Base-by-base conservation (phyloP, 2,888 invertebrate genomes). In the Lepidocyrtinus sp. region DNA sequence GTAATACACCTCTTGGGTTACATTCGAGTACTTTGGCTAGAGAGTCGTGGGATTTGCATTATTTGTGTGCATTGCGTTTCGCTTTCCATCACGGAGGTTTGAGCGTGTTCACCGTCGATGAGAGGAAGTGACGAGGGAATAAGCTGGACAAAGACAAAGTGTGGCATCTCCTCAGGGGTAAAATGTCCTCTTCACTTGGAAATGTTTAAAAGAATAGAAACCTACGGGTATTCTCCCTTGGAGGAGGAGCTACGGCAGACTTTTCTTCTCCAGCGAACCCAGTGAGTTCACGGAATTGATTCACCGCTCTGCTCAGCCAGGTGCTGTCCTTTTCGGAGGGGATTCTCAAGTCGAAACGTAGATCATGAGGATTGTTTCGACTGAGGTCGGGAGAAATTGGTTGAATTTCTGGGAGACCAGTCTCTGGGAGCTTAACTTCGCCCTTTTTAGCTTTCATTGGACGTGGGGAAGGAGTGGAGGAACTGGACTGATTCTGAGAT, bases 341-440 rank as follows among this genome's bases (percentile, higher is more conserved):
- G 1, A 77, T 2, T 50, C 46, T 26, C 17, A 82, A 63, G 67
- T 82, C 82, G 19, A 74, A 72, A 1, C 78, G 78, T 27, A 78
- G 27, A 25, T 78, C 67, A 19, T 75, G 67, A 0, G 15, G 61
- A 22, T 46, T 24, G 22, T 62, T 63, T 5, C 71, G 22, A n/a
- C 61, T 50, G 17, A 82, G 59, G 24, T 82, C 78, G 15, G 74
- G 74, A 15, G 82, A 75, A 19, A 82, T 75, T 45, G 82, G 77
- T 15, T 74, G 77, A n/a, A 82, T 75, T 78, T 78, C 72, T 24
- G 82, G 75, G 9, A 81, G 9, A 1, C 81, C 81, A 9, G 2
- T 81, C 25, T 75, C 72, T 7, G 81, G 82, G 5, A 82, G 62
- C n/a, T 71, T 12, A 2, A 72, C 26, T 70, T 36, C 55, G 21